Percentiles rank a stretch among this genome's conserved stretches.
Conservation (phyloP, 2,888 invertebrate species). For the Alloscopus bannaensis region DNA sequence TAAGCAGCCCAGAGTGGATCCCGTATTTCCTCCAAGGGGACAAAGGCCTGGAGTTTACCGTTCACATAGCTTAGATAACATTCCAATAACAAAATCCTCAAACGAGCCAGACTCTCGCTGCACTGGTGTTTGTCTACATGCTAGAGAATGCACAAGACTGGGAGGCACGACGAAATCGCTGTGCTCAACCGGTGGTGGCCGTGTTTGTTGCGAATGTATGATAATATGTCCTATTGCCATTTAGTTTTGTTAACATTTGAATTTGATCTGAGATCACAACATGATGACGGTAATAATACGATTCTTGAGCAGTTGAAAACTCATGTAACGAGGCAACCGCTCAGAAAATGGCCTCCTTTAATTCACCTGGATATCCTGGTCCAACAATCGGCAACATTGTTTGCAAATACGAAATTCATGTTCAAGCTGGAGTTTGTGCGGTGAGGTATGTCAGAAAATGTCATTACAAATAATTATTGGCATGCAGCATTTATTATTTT, state of each 20-base stretch:
- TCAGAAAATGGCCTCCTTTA: slow-evolving; percentile 63
- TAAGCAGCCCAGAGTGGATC: slow-evolving; percentile 35
- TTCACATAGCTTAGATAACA: slow-evolving; percentile 45
- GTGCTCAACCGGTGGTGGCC: slow-evolving; percentile 63
- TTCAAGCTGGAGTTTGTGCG: slow-evolving; percentile 70
- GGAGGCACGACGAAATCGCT: slow-evolving; percentile 62
- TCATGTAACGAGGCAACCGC: slow-evolving; percentile 64
- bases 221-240: background rate
- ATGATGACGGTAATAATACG: too few species aligned
- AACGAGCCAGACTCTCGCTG: slow-evolving; percentile 36
- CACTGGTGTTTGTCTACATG: slow-evolving; percentile 67
- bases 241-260: slow-evolving; percentile 6
- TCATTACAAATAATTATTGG: too few species aligned
- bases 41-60: slow-evolving; percentile 42
- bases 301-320: slow-evolving; percentile 58
- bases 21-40: slow-evolving; percentile 46
- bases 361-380: slow-evolving; percentile 71
- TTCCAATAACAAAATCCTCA: slow-evolving; percentile 41
- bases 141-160: slow-evolving; percentile 61
- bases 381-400: slow-evolving; percentile 71
- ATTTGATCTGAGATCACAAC: too few species aligned
- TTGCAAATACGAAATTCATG: slow-evolving; percentile 69
- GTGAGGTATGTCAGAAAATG: slow-evolving; percentile 67
- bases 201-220: slow-evolving; percentile 71
- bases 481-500: too few species aligned